phyloP scores from a whole-genome alignment of 2,113 vertebrate genomes.

The Rhombomys opimus region DNA sequence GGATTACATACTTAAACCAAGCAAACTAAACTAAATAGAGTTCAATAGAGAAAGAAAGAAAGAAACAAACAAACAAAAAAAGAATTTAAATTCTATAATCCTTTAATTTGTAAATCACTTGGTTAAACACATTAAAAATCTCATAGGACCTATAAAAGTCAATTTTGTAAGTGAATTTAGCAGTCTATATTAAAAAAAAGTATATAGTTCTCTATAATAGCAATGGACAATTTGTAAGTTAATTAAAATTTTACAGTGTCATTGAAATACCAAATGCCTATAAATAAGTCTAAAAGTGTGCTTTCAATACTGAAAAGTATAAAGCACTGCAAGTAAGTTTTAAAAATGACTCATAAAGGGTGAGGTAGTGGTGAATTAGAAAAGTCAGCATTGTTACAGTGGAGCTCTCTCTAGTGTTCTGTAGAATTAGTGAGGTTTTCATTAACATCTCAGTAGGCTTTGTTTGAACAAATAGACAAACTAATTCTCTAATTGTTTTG shows the following conservation, averaged over 20 bases:
- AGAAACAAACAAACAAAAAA: not conserved
- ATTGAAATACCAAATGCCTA: not conserved
- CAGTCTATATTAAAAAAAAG: not conserved
- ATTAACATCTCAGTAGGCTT: not conserved
- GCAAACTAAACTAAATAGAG: not conserved
- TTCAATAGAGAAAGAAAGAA: not conserved
- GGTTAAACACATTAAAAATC: not conserved
- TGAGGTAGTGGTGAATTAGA: not conserved
- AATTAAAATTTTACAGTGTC: not conserved
- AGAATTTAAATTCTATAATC: not conserved
- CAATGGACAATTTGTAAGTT: not conserved
- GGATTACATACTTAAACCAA: not conserved
- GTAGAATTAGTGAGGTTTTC: not conserved
- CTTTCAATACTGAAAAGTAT: not conserved
- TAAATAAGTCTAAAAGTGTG: slow-evolving; percentile 7
- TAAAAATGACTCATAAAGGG: not conserved
- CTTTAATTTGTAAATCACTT: not conserved
- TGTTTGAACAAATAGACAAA: not conserved
- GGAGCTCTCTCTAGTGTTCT: not conserved
- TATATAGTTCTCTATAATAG: slow-evolving; percentile 16
- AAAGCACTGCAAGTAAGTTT: not conserved
- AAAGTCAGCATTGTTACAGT: not conserved
- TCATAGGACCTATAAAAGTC: not conserved
- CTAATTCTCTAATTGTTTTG: not conserved
- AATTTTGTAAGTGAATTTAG: slow-evolving; percentile 14